A percentile compares a stretch with the other conserved stretches of the same genome.
Conservation (phyloP, 2,888 invertebrate species). For the Octodonta nipae region DNA sequence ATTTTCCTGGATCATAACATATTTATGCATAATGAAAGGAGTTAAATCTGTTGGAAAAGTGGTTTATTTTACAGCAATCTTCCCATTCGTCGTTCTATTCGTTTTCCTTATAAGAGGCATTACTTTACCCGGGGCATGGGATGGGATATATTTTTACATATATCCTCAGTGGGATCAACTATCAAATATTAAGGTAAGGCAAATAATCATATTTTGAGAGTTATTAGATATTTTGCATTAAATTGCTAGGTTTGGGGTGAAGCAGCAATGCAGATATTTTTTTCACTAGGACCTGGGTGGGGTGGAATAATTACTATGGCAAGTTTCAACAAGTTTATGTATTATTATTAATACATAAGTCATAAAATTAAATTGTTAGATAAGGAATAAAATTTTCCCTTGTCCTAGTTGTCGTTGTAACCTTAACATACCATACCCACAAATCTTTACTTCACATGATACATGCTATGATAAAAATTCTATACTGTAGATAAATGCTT, state of each 20-base stretch:
- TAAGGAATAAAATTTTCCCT: no score
- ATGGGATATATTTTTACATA: slow-evolving; percentile 64
- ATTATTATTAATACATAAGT: no score
- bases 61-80: slow-evolving; percentile 78
- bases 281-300: slow-evolving; percentile 79
- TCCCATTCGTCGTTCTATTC: slow-evolving; percentile 63
- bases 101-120: slow-evolving; percentile 62
- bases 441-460: no score
- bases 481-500: no score
- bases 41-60: slow-evolving; percentile 80
- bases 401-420: no score
- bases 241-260: slow-evolving; percentile 73
- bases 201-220: slow-evolving; percentile 1
- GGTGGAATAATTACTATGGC: slow-evolving; percentile 76
- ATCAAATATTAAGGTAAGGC: slow-evolving; percentile 54
- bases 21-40: slow-evolving; percentile 73
- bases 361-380: no score
- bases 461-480: no score
- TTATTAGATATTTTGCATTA: neutral
- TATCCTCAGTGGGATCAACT: slow-evolving; percentile 67
- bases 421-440: no score
- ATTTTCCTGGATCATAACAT: slow-evolving; percentile 68
- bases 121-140: slow-evolving; percentile 65
- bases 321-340: slow-evolving; percentile 71
- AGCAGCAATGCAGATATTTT: slow-evolving; percentile 86